Conservation (phyloP, 2,888 invertebrate species). For the Lepeophtheirus nordmannii region DNA sequence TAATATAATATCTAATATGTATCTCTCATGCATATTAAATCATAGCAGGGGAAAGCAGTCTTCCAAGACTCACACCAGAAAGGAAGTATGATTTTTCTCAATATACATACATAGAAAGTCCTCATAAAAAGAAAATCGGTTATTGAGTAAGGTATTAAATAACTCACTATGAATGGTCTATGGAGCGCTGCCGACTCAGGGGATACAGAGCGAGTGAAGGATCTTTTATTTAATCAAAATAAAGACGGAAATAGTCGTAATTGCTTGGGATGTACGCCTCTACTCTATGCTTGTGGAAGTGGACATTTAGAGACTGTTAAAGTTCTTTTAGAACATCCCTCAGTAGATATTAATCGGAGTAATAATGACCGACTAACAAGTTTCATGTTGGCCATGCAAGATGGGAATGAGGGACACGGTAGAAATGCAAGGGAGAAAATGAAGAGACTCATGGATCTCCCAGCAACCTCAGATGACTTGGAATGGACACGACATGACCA, state of each 20-base stretch:
- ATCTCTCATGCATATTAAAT: too few relatives aligned
- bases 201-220: conserved; percentile 5
- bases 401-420: conserved; percentile 12
- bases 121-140: too few relatives aligned
- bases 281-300: conserved; percentile 21
- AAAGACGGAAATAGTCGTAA: conserved; percentile 22
- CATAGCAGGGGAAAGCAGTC: too few relatives aligned
- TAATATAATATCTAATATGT: too few relatives aligned
- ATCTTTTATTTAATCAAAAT: background rate
- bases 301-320: conserved; percentile 21
- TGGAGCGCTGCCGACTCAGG: conserved; percentile 23
- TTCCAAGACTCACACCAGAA: too few relatives aligned
- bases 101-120: too few relatives aligned
- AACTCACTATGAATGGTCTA: background rate
- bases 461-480: conserved; percentile 5
- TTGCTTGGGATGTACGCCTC: conserved; percentile 24
- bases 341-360: conserved; percentile 20
- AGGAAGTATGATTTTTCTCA: too few relatives aligned
- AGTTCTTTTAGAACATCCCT: conserved; percentile 1
- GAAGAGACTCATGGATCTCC: conserved; percentile 20
- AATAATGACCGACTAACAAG: conserved; percentile 24
- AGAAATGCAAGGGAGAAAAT: conserved; percentile 9
- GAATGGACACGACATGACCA: conserved; percentile 19
- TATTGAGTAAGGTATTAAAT: too few relatives aligned
- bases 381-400: conserved; percentile 25